Evolutionary conservation across 2,888 invertebrate species (phyloP).

Genomic region (Odontocerum albicorne): DNA sequence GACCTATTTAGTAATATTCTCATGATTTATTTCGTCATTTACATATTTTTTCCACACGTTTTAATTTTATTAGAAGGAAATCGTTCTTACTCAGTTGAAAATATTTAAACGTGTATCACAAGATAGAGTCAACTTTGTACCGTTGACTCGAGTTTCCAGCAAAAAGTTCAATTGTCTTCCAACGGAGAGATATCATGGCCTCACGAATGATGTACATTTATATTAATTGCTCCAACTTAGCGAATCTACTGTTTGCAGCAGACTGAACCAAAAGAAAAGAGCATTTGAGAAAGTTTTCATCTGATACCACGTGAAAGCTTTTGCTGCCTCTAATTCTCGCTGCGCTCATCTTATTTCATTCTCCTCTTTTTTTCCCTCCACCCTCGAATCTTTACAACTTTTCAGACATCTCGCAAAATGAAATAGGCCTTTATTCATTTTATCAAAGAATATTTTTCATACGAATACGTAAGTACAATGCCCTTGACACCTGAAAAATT

Average conservation of each 20-base stretch:
- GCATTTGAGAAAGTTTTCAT: conserved; percentile 33
- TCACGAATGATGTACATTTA: conserved; percentile 15
- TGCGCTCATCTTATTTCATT: not conserved
- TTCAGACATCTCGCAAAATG: conserved; percentile 34
- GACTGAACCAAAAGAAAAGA: conserved; percentile 33
- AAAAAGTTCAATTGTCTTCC: not conserved
- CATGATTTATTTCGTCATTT: no score
- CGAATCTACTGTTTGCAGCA: conserved; percentile 34
- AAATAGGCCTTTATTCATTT: conserved; percentile 35
- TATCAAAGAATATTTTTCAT: conserved; percentile 20
- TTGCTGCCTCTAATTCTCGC: conserved; percentile 25
- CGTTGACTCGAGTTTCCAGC: not conserved
- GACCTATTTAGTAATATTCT: no score
- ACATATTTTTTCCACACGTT: no score
- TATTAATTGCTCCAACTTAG: conserved; percentile 30
- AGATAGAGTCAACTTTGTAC: no score
- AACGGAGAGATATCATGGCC: conserved; percentile 5
- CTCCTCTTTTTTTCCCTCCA: conserved; percentile 8
- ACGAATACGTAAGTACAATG: conserved; percentile 28
- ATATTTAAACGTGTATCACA: no score
- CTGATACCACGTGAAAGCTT: conserved; percentile 31
- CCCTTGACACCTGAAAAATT: conserved; percentile 34
- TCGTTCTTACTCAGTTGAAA: not conserved
- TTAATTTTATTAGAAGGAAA: no score
- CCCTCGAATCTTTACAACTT: conserved; percentile 18